A percentile compares a stretch with the other conserved stretches of the same genome.
Evolutionary conservation across 2,797 vertebrate genomes (phyloP).

Genomic region (Ctenochaetus hawaiiensis): DNA sequence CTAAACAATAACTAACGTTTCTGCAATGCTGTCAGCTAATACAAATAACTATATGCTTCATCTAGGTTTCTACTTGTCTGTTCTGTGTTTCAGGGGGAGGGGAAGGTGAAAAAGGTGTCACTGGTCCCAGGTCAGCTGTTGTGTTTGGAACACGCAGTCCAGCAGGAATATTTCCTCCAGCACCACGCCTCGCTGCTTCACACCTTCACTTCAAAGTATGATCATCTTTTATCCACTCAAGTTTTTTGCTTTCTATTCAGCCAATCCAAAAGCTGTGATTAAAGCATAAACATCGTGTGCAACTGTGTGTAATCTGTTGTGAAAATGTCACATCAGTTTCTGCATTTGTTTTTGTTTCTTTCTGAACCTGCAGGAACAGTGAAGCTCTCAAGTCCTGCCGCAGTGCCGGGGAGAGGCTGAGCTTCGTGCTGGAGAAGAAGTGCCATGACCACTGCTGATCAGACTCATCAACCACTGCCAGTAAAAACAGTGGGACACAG

Average conservation of each 20-base stretch:
- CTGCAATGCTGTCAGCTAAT: no score
- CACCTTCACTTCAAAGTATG: conserved; percentile 87
- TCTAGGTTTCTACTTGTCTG: neutral
- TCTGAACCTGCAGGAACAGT: conserved; percentile 81
- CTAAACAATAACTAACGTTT: no score
- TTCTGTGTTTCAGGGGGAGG: conserved; percentile 88
- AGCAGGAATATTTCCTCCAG: conserved; percentile 93
- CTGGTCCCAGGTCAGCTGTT: conserved; percentile 91
- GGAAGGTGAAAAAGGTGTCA: conserved; percentile 87
- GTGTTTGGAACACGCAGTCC: conserved; percentile 91
- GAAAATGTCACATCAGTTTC: neutral
- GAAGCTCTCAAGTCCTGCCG: conserved; percentile 88
- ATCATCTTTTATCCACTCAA: neutral
- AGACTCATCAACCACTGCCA: conserved; percentile 24
- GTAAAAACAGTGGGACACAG: conserved; percentile 5
- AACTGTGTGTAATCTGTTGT: neutral
- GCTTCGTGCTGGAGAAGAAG: conserved; percentile 84
- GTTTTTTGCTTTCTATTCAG: neutral
- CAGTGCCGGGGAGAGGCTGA: conserved; percentile 87
- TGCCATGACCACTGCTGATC: conserved; percentile 59
- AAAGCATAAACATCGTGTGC: neutral
- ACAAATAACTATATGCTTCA: no score
- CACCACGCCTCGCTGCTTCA: conserved; percentile 87
- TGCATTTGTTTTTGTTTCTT: neutral
- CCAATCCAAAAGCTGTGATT: neutral